Percentiles rank a stretch among this genome's conserved stretches.
Conservation (phyloP, 2,888 invertebrate species). For the Acleris emargana region DNA sequence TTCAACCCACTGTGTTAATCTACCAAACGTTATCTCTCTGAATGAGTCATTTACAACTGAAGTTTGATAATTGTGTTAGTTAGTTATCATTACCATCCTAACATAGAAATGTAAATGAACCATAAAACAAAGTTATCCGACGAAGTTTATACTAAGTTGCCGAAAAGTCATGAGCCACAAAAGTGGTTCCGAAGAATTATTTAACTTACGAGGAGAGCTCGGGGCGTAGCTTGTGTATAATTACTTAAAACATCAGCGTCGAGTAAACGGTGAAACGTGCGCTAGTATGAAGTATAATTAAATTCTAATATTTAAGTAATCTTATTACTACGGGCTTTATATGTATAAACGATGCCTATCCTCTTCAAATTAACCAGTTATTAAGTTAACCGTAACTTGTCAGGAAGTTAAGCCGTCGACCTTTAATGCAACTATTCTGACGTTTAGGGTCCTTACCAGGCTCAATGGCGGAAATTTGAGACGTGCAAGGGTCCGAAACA, state of each 20-base stretch:
- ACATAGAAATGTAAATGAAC: conserved; percentile 25
- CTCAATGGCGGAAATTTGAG: conserved; percentile 53
- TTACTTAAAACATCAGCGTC: conserved; percentile 17
- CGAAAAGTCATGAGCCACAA: conserved; percentile 20
- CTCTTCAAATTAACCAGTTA: conserved; percentile 32
- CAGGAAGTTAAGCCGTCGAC: conserved; percentile 23
- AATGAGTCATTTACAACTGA: conserved; percentile 16
- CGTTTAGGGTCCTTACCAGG: conserved; percentile 62
- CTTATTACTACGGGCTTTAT: conserved; percentile 20
- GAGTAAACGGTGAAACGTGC: conserved; percentile 1
- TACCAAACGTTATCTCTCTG: conserved; percentile 19
- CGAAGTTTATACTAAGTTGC: conserved; percentile 24
- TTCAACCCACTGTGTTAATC: conserved; percentile 19
- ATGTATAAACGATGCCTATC: conserved; percentile 30
- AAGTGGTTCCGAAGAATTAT: conserved; percentile 22
- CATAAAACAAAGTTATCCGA: conserved; percentile 18
- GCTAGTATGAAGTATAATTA: conserved; percentile 13
- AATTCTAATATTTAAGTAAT: conserved; percentile 12
- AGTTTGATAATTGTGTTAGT: conserved; percentile 15
- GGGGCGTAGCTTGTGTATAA: conserved; percentile 13
- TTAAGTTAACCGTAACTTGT: conserved; percentile 29
- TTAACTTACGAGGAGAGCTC: conserved; percentile 20
- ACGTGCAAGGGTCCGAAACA: conserved; percentile 70
- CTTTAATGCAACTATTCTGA: conserved; percentile 29
- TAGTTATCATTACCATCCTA: conserved; percentile 20